phyloP scores from a whole-genome alignment of 1,140 invertebrate genomes.

The Arion vulgaris region DNA sequence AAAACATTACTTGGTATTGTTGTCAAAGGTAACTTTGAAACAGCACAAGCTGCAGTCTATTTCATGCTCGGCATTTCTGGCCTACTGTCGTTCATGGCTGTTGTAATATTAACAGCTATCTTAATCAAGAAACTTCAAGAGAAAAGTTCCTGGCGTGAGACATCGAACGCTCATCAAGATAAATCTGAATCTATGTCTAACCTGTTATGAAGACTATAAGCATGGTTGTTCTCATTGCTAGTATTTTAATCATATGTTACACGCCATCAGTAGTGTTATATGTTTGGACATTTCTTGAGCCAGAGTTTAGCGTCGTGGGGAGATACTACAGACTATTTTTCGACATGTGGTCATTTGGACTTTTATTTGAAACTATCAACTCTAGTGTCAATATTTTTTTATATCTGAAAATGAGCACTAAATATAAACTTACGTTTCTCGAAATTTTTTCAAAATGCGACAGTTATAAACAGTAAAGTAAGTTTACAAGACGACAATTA shows the following conservation, averaged over 20 bases:
- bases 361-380: background rate
- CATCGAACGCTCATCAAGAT: background rate
- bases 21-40: background rate
- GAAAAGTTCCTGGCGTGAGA: background rate
- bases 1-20: background rate
- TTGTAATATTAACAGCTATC: background rate
- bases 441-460: no score
- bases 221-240: background rate
- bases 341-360: background rate
- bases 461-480: no score
- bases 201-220: background rate
- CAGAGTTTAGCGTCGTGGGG: background rate
- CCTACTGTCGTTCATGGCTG: background rate
- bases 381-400: constrained; percentile 21
- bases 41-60: background rate
- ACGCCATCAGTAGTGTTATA: no score
- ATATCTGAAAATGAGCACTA: constrained; percentile 15
- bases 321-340: background rate
- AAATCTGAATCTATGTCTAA: background rate
- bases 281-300: background rate
- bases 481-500: no score
- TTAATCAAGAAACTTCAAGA: background rate
- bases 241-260: background rate
- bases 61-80: background rate
- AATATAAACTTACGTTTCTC: background rate